Conservation (phyloP, 2,888 invertebrate genomes). For the Augiades crinisus region DNA sequence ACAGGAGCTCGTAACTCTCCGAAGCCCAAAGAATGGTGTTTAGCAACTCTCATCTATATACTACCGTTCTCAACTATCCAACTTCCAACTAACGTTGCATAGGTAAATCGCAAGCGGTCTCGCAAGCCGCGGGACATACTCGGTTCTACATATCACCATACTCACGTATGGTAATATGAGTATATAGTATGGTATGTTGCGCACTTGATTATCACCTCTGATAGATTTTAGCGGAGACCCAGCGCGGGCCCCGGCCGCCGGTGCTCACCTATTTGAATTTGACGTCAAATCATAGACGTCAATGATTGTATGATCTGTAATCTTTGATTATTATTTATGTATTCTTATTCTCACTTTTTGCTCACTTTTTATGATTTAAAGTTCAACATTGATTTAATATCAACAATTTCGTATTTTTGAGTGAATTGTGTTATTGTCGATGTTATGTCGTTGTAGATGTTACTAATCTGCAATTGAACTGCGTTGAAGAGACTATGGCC, state of each 20-base stretch:
- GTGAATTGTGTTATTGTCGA: too few species aligned
- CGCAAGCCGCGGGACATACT: too few species aligned
- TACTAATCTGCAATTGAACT: too few species aligned
- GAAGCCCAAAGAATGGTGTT: too few species aligned
- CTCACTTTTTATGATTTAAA: not conserved
- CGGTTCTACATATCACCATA: not conserved
- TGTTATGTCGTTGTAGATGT: too few species aligned
- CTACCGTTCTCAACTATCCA: too few species aligned
- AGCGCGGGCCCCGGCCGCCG: constrained; percentile 38
- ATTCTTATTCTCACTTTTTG: not conserved
- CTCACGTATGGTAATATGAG: not conserved
- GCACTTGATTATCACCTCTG: constrained; percentile 55
- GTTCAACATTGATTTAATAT: not conserved
- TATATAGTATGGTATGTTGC: constrained; percentile 31
- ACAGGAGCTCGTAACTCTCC: too few species aligned
- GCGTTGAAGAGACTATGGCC: too few species aligned
- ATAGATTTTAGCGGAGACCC: constrained; percentile 48
- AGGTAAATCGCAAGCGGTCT: too few species aligned
- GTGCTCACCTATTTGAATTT: constrained; percentile 38
- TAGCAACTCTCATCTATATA: too few species aligned
- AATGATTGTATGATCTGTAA: not conserved
- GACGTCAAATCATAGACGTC: constrained; percentile 35
- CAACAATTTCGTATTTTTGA: not conserved
- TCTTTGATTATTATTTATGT: not conserved
- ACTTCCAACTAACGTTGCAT: too few species aligned